Base-by-base conservation (phyloP, 2,888 invertebrate species). In the Notocelia uddmanniana region DNA sequence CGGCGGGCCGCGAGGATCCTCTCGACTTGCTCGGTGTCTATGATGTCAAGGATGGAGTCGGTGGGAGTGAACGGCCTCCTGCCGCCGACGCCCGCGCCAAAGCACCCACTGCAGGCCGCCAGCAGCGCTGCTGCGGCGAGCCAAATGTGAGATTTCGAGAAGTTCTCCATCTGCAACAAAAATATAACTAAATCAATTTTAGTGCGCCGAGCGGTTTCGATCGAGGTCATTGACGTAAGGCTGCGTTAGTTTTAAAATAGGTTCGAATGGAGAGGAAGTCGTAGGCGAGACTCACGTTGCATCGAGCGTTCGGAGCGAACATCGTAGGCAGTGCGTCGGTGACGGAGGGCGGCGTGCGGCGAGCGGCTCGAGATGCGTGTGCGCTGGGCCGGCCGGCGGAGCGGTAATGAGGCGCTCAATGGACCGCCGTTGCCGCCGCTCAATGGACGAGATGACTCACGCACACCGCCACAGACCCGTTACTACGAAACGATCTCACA, bases 31-130 rank as follows among this genome's bases (percentile, higher is more conserved):
- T 95, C 93, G 59, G 94, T 95, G 79, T 95, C 94, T 77, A 95
- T 95, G 75, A 95, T 94, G 80, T 95, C 95, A 80, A 95, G 86
- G 76, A 95, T 95, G 18, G 95, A 95, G 81, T 95, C 95, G 76
- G 93, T 91, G 68, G 93, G 82, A 83, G 81, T 89, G 86, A 84
- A 91, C 66, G 83, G 89, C 77, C 91, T 87, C 76, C 93, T 85
- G 74, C 82, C 84, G 60, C 90, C 88, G 60, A 90, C 92, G 31
- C 92, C 93, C 60, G 89, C 91, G 74, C 88, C 85, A 69, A 84
- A 81, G 74, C 87, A 86, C 68, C 87, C 84, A 69, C 90, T 90
- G 76, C 88, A 88, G 69, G 90, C 85, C 73, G 91, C 85, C 75
- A 92, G 78, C 54, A 93, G 80, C 67, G 91, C 91, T 73, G 89